Conservation (phyloP, 2,797 vertebrate genomes). For the Harpagifer antarcticus region DNA sequence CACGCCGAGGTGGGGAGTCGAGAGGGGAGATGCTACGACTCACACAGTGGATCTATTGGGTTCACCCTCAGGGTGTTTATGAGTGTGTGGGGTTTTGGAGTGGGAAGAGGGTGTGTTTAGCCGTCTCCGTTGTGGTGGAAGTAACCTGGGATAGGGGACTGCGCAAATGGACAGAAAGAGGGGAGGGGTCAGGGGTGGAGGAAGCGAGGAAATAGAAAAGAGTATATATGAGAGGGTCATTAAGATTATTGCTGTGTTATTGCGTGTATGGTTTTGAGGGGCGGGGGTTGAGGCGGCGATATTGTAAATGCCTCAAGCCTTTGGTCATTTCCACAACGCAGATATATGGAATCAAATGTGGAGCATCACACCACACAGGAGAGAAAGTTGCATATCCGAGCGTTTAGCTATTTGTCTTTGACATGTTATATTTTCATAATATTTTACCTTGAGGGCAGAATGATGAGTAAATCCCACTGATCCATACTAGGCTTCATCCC, state of each 20-base stretch:
- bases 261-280: conserved; percentile 26
- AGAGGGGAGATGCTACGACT: conserved; percentile 65
- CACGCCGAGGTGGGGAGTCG: conserved; percentile 69
- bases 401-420: conserved; percentile 46
- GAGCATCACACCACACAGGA: conserved; percentile 35
- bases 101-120: conserved; percentile 61
- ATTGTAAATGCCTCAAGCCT: conserved; percentile 67
- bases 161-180: conserved; percentile 45
- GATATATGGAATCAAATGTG: conserved; percentile 55
- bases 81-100: conserved; percentile 63
- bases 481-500: conserved; percentile 28
- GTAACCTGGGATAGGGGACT: conserved; percentile 65
- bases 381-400: conserved; percentile 42
- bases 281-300: conserved; percentile 28
- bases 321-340: conserved; percentile 60
- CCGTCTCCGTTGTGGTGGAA: conserved; percentile 74
- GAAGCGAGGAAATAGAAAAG: conserved; percentile 34
- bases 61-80: conserved; percentile 70
- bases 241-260: conserved; percentile 58
- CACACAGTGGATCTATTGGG: conserved; percentile 63
- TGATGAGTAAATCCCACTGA: conserved; percentile 34
- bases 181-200: conserved; percentile 63
- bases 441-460: conserved; percentile 49
- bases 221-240: conserved; percentile 59
- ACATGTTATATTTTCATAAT: conserved; percentile 48